A percentile compares a stretch with the other conserved stretches of the same genome.
Evolutionary conservation across 1,140 invertebrate genomes (phyloP).

Genomic region (Drosophila rhopaloa): DNA sequence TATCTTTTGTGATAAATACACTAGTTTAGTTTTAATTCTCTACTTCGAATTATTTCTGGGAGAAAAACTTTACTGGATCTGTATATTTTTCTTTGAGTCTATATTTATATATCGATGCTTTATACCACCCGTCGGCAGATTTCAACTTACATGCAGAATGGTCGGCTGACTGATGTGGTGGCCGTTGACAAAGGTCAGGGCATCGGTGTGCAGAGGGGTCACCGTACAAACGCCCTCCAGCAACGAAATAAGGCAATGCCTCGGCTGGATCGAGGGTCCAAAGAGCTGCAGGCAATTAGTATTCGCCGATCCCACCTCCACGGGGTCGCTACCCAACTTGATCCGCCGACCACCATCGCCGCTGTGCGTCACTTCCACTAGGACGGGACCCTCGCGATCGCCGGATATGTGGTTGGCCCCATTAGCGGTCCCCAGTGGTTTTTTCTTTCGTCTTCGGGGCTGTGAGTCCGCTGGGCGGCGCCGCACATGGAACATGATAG

Average conservation of each 20-base stretch:
- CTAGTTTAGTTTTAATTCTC: no score
- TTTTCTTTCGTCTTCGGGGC: constrained; percentile 95
- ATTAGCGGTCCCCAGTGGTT: constrained; percentile 88
- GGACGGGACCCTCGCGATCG: constrained; percentile 85
- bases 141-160: constrained; percentile 90
- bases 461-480: constrained; percentile 94
- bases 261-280: constrained; percentile 93
- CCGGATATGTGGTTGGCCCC: constrained; percentile 84
- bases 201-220: constrained; percentile 96
- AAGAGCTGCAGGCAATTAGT: constrained; percentile 88
- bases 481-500: constrained; percentile 97
- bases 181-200: constrained; percentile 97
- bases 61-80: no score
- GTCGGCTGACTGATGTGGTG: constrained; percentile 96
- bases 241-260: constrained; percentile 97
- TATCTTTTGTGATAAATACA: no score
- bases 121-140: neutral
- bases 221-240: constrained; percentile 96
- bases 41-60: no score
- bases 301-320: constrained; percentile 89
- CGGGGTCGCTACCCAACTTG: constrained; percentile 87
- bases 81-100: neutral
- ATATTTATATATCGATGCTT: no score
- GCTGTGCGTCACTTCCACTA: constrained; percentile 88
- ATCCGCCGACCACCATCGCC: constrained; percentile 88